These are phyloP conservation scores for Sebastes matsubarae DNA, from an alignment of 2,797 vertebrate species.

Conservation along the genomic window DNA sequence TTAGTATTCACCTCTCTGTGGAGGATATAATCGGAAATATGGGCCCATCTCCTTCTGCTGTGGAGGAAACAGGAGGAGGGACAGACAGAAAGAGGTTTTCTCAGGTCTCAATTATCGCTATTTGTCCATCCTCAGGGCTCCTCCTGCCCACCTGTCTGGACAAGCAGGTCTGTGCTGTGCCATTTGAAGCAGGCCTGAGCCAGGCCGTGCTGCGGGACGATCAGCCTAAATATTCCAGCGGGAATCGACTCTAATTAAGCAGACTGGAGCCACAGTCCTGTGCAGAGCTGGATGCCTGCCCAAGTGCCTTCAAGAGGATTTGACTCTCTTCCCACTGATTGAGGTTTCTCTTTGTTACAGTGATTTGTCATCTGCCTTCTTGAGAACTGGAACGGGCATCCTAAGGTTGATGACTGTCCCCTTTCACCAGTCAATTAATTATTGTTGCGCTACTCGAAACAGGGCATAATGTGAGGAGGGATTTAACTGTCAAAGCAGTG, in stretches of 20 bases:
- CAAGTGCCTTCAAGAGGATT: conserved; percentile 69
- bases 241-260: conserved; percentile 75
- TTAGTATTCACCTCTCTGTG: conserved; percentile 31
- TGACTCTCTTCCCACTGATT: conserved; percentile 60
- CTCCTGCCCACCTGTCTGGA: conserved; percentile 36
- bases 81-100: conserved; percentile 23
- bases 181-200: conserved; percentile 31
- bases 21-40: conserved; percentile 29
- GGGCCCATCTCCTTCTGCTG: not conserved
- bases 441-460: conserved; percentile 24
- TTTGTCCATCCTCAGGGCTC: conserved; percentile 31
- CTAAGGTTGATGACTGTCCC: conserved; percentile 55
- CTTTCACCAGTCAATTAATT: conserved; percentile 57
- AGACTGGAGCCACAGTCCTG: conserved; percentile 65
- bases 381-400: conserved; percentile 43
- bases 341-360: conserved; percentile 58
- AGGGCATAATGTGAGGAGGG: conserved; percentile 24
- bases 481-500: conserved; percentile 33
- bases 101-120: conserved; percentile 48
- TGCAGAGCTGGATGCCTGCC: conserved; percentile 68
- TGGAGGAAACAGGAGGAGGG: not conserved
- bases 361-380: conserved; percentile 60
- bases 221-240: conserved; percentile 72
- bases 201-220: conserved; percentile 43
- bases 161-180: conserved; percentile 20